Conservation (phyloP, 2,888 invertebrate species). For the Brenthis ino region DNA sequence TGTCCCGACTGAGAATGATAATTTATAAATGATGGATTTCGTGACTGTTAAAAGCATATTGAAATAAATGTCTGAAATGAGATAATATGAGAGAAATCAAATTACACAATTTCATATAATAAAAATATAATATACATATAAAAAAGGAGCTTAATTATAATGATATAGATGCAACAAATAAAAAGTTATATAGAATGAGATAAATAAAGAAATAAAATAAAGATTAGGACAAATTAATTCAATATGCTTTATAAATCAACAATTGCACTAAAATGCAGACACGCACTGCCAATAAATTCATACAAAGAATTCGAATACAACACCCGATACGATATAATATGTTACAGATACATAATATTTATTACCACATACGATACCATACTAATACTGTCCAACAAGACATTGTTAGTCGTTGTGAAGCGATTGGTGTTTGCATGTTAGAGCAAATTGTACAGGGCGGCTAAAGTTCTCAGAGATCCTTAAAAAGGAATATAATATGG, state of each 20-base stretch:
- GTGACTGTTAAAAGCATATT: conserved; percentile 75
- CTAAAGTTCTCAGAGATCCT: conserved; percentile 40
- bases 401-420: conserved; percentile 82
- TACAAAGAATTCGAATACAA: conserved; percentile 63
- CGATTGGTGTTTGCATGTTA: conserved; percentile 84
- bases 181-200: conserved; percentile 4
- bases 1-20: conserved; percentile 60
- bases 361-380: conserved; percentile 81
- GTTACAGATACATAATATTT: conserved; percentile 72
- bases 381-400: conserved; percentile 77
- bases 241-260: conserved; percentile 77
- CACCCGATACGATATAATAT: conserved; percentile 74
- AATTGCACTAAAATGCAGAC: conserved; percentile 83
- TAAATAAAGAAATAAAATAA: conserved; percentile 23
- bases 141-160: conserved; percentile 18
- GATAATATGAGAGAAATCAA: conserved; percentile 15
- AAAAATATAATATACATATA: background rate
- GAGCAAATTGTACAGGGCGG: conserved; percentile 78
- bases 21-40: conserved; percentile 65
- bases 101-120: background rate
- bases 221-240: conserved; percentile 61
- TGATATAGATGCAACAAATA: conserved; percentile 8
- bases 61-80: conserved; percentile 62
- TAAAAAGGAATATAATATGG: conserved; percentile 1
- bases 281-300: conserved; percentile 77